Percentiles rank a stretch among this genome's conserved stretches.
Conservation (phyloP, 2,797 vertebrate genomes). For the Chanos chanos region DNA sequence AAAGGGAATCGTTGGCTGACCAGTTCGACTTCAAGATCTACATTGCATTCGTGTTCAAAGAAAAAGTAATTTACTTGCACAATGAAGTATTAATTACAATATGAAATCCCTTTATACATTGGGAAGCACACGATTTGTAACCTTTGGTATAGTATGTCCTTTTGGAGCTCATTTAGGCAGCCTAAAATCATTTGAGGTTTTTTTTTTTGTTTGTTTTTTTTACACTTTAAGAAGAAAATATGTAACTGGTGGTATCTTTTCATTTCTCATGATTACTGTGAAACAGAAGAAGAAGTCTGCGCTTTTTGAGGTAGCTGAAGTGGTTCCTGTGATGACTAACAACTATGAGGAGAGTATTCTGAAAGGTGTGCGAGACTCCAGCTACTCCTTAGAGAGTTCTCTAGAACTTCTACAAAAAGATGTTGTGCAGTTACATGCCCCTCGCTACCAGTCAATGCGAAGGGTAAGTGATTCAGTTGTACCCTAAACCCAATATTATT, state of each 20-base stretch:
- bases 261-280: not conserved
- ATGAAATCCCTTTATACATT: too few species aligned
- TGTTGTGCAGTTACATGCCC: conserved; percentile 96
- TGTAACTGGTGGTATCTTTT: not conserved
- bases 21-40: conserved; percentile 99
- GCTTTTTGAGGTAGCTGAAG: conserved; percentile 99
- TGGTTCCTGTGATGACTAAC: conserved; percentile 99
- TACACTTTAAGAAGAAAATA: too few species aligned
- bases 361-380: conserved; percentile 94
- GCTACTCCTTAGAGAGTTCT: conserved; percentile 98
- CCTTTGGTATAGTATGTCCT: not conserved
- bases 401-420: conserved; percentile 99
- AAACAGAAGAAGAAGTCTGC: conserved; percentile 96
- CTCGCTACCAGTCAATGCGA: conserved; percentile 99
- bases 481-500: not conserved
- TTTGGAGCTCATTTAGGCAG: not conserved
- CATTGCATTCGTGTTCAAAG: conserved; percentile 99
- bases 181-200: not conserved
- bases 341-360: conserved; percentile 99
- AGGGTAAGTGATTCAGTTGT: conserved; percentile 74
- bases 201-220: not conserved
- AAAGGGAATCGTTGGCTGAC: conserved; percentile 99
- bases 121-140: not conserved
- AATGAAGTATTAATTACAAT: too few species aligned
- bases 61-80: conserved; percentile 83